A percentile compares a stretch with the other conserved stretches of the same genome.
Evolutionary conservation across 2,113 vertebrate genomes (phyloP).

Genomic region (Mesocricetus auratus): DNA sequence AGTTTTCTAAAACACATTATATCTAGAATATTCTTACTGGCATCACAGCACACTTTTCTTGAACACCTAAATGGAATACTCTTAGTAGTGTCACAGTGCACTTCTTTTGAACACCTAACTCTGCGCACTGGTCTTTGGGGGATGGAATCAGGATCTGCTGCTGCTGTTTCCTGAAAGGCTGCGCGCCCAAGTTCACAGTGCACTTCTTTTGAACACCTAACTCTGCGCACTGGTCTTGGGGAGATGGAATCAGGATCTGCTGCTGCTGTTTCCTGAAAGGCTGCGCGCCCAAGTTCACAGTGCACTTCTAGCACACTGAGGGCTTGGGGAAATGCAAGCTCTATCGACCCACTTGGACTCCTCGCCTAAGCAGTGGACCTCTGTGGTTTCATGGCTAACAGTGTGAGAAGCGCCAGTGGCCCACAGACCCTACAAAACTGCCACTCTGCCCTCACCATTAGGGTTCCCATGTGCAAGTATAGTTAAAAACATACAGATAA

Average conservation of each 20-base stretch:
- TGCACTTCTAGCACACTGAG: accelerated
- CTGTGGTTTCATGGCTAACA: neutral
- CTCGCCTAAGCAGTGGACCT: too few relatives aligned
- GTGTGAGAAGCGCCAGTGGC: neutral
- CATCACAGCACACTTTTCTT: neutral
- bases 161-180: accelerated
- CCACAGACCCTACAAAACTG: too few relatives aligned
- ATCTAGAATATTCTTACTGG: neutral
- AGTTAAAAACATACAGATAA: neutral
- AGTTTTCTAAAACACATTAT: conserved; percentile 23
- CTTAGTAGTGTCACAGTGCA: neutral
- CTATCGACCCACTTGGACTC: neutral
- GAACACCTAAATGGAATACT: neutral
- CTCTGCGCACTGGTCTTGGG: neutral
- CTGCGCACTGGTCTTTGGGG: neutral
- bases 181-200: accelerated
- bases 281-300: accelerated
- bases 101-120: neutral
- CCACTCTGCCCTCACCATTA: accelerated
- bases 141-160: neutral
- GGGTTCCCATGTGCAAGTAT: neutral
- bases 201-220: neutral
- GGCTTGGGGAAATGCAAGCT: neutral
- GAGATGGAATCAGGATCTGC: neutral
- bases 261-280: accelerated